Evolutionary conservation across 2,113 vertebrate species (phyloP), one percentile per base, ranked within the genome.

Genomic region (Lamprotornis superbus): DNA sequence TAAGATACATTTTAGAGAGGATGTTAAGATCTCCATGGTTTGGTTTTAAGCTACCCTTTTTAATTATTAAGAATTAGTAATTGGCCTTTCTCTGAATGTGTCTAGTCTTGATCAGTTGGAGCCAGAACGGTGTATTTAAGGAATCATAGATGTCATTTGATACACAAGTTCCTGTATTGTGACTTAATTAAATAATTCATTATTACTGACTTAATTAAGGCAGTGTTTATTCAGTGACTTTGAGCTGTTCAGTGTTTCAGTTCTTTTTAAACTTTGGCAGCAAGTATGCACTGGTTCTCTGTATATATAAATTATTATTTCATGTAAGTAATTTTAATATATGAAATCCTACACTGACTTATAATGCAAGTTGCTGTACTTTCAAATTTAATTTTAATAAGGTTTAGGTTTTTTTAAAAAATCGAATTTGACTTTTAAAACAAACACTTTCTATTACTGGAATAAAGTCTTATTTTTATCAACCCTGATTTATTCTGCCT

Each of bases 221-320:
- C 60, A 68, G 44, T 91, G 70, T 93, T 95, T 91, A 64, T 85
- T 85, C 74, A 91, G 65, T 68, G 74, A 67, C 77, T 91, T 91
- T 68, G 69, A 95, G 80, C 35, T 0, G 0, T 92, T 90, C 53
- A 71, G 47, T 89, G 61, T 87, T 96, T 93, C 92, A 68, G 57
- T 79, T 93, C 57, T 68, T 76, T 91, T 93, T 52, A 87, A 93
- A 93, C 60, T 73, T 93, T 90, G 82, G 57, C 92, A 94, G 78
- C 65, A 79, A 93, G 60, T 90, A 39, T 18, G 37, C 49, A 47
- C 30, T 79, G 12, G 57, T 87, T 79, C 47, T 63, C 42, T 81
- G n/a, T 64, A 3, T 28, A 6, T 73, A 86, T 67, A 70, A 93
- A 78, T 84, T 84, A 95, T 63, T 94, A 82, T 87, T 91, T 91